Base-by-base conservation (phyloP, 1,140 invertebrate genomes). In the Macrostomum lignano region DNA sequence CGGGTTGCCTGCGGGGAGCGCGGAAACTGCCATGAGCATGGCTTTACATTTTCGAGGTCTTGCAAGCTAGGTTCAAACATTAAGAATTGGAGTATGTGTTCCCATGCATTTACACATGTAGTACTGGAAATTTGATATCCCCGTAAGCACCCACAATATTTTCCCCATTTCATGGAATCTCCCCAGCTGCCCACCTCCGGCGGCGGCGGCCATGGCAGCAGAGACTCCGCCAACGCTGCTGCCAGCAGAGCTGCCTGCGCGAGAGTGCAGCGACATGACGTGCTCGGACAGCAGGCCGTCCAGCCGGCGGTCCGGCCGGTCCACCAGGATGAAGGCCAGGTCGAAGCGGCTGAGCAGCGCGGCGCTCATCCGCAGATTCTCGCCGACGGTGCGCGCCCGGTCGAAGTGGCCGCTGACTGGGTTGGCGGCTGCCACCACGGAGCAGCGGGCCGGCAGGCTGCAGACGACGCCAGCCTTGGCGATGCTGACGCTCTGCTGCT, bases 391-490 rank as follows among this genome's bases (percentile, higher is more conserved):
- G 61, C 79, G 84, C 0, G 67, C 65, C 47, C 70, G 59, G 54
- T 84, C 70, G 48, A 88, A 91, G 45, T 75, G 72, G 14, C 81
- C 81, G 20, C 68, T 69, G 7, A 68, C 65, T 4, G 81, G 78
- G 65, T 91, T 91, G 10, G 79, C 81, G 20, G 78, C 79, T 25
- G 78, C 81, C 14, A 91, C 59, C 24, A 91, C 70, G 1, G 75
- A 73, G 1, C 75, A 71, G 29, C 73, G 62, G 1, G 75, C 71
- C 20, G 72, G 69, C 23, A 86, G 56, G 30, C 68, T 72, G 40
- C 53, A 57, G 14, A 59, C 54, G 36, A 59, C 51, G 7, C 56
- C 56, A 13, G 73, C 72, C 54, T 86, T 81, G 0, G 78, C 76
- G 35, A 91, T 67, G 48, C 74, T 79, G 2, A 88, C 70, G 36